Evolutionary conservation across 2,888 invertebrate genomes (phyloP).

Genomic region (Choristoneura rosaceana): DNA sequence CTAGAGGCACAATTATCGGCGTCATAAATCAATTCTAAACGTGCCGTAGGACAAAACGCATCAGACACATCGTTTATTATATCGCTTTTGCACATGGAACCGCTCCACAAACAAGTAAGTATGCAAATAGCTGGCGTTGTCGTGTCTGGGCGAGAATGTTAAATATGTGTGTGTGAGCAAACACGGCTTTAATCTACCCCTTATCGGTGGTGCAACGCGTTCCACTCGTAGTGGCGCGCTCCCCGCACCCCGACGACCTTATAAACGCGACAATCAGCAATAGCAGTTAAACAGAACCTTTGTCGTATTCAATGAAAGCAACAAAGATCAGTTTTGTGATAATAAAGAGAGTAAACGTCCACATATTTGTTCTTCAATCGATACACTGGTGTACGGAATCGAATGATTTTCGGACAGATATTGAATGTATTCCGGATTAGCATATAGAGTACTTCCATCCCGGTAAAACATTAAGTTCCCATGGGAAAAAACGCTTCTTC

Average conservation of each 20-base stretch:
- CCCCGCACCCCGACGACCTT: slow-evolving; percentile 39
- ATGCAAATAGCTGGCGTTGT: slow-evolving; percentile 77
- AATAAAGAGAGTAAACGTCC: not conserved
- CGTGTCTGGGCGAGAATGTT: slow-evolving; percentile 74
- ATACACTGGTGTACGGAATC: not conserved
- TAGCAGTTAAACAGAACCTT: not conserved
- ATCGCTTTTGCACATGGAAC: slow-evolving; percentile 63
- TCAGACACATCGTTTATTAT: slow-evolving; percentile 38
- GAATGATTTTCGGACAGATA: slow-evolving; percentile 7
- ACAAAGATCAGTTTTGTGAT: not conserved
- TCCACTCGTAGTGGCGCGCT: slow-evolving; percentile 45
- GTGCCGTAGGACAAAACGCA: slow-evolving; percentile 33
- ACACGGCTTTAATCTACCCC: slow-evolving; percentile 81
- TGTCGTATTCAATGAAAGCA: slow-evolving; percentile 24
- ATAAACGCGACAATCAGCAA: slow-evolving; percentile 11
- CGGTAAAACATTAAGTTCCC: slow-evolving; percentile 11
- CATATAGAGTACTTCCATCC: slow-evolving; percentile 19
- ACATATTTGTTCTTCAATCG: slow-evolving; percentile 10
- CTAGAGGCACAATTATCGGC: slow-evolving; percentile 34
- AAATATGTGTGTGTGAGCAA: slow-evolving; percentile 79
- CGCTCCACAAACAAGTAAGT: slow-evolving; percentile 78
- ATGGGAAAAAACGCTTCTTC: slow-evolving; percentile 7
- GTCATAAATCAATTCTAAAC: slow-evolving; percentile 36
- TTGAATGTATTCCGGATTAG: slow-evolving; percentile 7
- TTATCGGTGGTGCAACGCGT: slow-evolving; percentile 66